Evolutionary conservation across 2,888 invertebrate genomes (phyloP).

Genomic region (Lacanobia wlatinum): DNA sequence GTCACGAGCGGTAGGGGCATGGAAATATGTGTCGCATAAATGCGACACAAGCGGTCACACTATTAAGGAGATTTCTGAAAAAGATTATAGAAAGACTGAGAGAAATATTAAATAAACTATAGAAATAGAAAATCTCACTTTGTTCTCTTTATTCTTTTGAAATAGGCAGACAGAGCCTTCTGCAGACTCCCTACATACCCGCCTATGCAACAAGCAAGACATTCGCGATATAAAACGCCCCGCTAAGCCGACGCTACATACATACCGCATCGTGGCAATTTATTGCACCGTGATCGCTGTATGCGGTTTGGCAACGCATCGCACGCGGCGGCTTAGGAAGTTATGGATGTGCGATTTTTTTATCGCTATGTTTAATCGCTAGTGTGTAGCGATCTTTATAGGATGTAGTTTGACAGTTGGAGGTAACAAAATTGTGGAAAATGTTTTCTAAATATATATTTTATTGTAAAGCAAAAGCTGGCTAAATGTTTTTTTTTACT

Average conservation of each 20-base stretch:
- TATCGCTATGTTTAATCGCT: slow-evolving; percentile 41
- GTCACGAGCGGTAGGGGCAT: too few species aligned
- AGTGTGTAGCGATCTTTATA: slow-evolving; percentile 29
- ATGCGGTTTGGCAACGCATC: slow-evolving; percentile 79
- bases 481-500: too few species aligned
- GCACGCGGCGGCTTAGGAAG: slow-evolving; percentile 51
- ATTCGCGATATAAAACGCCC: slow-evolving; percentile 73
- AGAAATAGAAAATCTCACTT: neutral
- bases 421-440: neutral
- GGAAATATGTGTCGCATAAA: too few species aligned
- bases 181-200: slow-evolving; percentile 18
- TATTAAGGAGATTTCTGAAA: too few species aligned
- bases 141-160: neutral
- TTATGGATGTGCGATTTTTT: slow-evolving; percentile 60
- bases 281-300: slow-evolving; percentile 74
- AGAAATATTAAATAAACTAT: too few species aligned
- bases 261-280: slow-evolving; percentile 76
- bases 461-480: too few species aligned
- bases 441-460: too few species aligned
- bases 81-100: too few species aligned
- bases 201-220: slow-evolving; percentile 71
- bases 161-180: slow-evolving; percentile 26
- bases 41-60: too few species aligned
- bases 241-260: slow-evolving; percentile 76
- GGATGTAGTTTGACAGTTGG: slow-evolving; percentile 34